phyloP scores from a whole-genome alignment of 2,888 invertebrate species.

The Pollenia labialis region DNA sequence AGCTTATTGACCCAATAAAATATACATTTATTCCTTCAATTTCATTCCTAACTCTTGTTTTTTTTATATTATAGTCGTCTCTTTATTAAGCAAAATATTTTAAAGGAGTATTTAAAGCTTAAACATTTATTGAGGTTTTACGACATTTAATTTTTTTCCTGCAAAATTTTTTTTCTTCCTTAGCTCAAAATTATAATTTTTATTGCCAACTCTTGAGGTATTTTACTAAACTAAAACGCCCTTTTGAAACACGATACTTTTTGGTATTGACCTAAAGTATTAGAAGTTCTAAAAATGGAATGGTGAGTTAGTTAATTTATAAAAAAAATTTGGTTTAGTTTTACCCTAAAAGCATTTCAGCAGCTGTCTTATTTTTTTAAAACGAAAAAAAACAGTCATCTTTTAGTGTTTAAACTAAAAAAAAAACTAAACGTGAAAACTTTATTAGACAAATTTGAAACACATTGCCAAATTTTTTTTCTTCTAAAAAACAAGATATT shows the following conservation, averaged over 20 bases:
- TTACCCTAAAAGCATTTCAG: slow-evolving; percentile 62
- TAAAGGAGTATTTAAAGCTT: slow-evolving; percentile 68
- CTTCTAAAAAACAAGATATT: neutral
- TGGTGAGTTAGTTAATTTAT: slow-evolving; percentile 65
- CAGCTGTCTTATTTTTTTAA: slow-evolving; percentile 61
- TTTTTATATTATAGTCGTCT: slow-evolving; percentile 58
- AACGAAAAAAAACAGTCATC: neutral
- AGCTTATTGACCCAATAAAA: slow-evolving; percentile 71
- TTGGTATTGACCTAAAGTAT: slow-evolving; percentile 54
- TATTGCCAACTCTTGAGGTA: slow-evolving; percentile 45
- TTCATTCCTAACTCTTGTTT: neutral
- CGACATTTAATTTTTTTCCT: slow-evolving; percentile 43
- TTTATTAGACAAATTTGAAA: slow-evolving; percentile 68
- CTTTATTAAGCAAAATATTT: neutral
- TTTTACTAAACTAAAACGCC: slow-evolving; percentile 38
- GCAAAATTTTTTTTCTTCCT: neutral
- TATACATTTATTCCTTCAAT: slow-evolving; percentile 28
- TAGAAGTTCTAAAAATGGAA: slow-evolving; percentile 62
- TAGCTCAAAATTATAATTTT: slow-evolving; percentile 33
- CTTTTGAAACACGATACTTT: slow-evolving; percentile 72
- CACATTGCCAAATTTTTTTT: slow-evolving; percentile 12
- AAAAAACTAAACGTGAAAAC: slow-evolving; percentile 50
- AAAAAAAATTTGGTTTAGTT: slow-evolving; percentile 32
- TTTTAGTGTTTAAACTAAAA: neutral
- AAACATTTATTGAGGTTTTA: slow-evolving; percentile 68